Conservation (phyloP, 2,888 invertebrate species). For the Tipula helvola region DNA sequence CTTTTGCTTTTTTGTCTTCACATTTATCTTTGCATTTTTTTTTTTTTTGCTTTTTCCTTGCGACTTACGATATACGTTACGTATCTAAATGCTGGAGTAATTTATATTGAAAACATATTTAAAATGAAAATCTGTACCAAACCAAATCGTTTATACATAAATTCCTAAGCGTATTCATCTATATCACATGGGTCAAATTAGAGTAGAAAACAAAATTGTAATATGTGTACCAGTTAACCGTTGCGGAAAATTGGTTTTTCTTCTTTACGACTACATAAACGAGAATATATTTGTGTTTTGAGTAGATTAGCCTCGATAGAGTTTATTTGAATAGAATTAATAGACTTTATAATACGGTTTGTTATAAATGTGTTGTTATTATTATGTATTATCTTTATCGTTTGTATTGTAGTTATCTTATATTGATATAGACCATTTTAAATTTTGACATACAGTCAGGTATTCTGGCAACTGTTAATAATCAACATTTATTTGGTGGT, state of each 20-base stretch:
- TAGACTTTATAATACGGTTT: not conserved
- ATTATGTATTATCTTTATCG: not conserved
- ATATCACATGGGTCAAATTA: not conserved
- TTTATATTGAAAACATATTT: not conserved
- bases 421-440: not conserved
- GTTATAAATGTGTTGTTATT: not conserved
- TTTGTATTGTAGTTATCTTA: not conserved
- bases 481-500: too few relatives aligned
- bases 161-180: not conserved
- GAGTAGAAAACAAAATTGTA: not conserved
- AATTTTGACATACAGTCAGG: too few relatives aligned
- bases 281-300: not conserved
- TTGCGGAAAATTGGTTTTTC: not conserved
- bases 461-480: too few relatives aligned
- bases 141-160: not conserved
- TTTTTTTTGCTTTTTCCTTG: too few relatives aligned
- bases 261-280: not conserved
- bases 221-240: not conserved
- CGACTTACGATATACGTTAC: not conserved
- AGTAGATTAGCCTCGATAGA: not conserved
- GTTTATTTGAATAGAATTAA: not conserved
- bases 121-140: not conserved
- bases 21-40: too few relatives aligned
- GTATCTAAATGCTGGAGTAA: not conserved
- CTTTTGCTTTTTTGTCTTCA: too few relatives aligned